Evolutionary conservation across 2,888 invertebrate species (phyloP).

Genomic region (Buathra laborator): DNA sequence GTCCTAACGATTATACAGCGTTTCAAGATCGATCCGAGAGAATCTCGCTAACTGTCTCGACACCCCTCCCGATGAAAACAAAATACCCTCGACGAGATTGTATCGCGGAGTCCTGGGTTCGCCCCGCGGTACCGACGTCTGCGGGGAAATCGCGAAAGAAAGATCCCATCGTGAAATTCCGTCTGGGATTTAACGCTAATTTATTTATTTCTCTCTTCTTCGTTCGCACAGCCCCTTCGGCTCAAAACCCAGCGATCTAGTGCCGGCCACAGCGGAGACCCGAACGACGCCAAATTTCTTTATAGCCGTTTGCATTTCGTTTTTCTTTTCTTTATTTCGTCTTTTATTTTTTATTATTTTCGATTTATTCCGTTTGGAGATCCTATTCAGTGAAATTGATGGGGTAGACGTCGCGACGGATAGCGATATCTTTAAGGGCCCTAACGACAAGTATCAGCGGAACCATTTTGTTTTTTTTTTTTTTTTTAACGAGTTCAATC

Average conservation of each 20-base stretch:
- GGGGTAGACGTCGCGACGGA: neutral
- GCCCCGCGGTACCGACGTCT: neutral
- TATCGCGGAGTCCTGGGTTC: constrained; percentile 51
- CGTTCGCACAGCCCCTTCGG: constrained; percentile 16
- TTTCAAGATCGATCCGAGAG: constrained; percentile 52
- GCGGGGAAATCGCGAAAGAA: constrained; percentile 34
- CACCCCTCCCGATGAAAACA: constrained; percentile 33
- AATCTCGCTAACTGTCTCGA: constrained; percentile 28
- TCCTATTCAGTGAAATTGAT: constrained; percentile 7
- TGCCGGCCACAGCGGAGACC: neutral
- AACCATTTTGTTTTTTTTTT: neutral
- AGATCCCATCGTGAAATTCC: constrained; percentile 64
- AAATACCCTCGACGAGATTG: constrained; percentile 39
- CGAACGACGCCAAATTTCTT: constrained; percentile 48
- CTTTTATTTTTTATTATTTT: constrained; percentile 1
- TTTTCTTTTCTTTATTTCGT: constrained; percentile 32
- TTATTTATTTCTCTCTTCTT: constrained; percentile 55
- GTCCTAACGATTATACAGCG: constrained; percentile 41
- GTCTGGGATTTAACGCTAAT: constrained; percentile 52
- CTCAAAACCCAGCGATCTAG: constrained; percentile 13
- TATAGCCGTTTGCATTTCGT: constrained; percentile 35
- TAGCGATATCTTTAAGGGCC: neutral
- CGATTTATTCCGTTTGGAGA: neutral
- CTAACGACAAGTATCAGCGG: neutral
- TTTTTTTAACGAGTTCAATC: neutral